Conservation (phyloP, 2,888 invertebrate species). For the Ischnus inquisitorius region DNA sequence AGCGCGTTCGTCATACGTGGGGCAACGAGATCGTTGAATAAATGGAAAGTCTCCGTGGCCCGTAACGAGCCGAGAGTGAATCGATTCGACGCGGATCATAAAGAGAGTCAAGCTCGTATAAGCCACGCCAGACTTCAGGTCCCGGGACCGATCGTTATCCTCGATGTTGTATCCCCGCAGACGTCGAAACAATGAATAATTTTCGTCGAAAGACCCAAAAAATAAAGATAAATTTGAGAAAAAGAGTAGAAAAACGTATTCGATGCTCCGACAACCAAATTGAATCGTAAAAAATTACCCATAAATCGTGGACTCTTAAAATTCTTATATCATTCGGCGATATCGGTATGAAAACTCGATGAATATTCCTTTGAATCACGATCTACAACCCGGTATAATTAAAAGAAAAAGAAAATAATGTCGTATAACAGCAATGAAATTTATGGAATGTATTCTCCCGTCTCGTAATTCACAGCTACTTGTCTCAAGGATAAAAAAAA, state of each 20-base stretch:
- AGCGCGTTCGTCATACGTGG: constrained; percentile 18
- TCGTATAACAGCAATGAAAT: no score
- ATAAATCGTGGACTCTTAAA: not conserved
- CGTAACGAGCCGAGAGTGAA: constrained; percentile 72
- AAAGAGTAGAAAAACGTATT: not conserved
- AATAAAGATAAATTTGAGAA: not conserved
- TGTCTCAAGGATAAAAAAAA: no score
- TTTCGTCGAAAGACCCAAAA: not conserved
- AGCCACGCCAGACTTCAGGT: constrained; percentile 61
- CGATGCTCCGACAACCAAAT: not conserved
- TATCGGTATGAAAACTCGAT: not conserved
- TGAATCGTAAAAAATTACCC: not conserved
- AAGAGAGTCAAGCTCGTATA: constrained; percentile 65
- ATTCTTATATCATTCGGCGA: not conserved
- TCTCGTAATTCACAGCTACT: no score
- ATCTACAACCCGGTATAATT: not conserved
- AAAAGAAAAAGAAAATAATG: not conserved
- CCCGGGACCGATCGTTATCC: constrained; percentile 44
- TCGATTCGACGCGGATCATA: constrained; percentile 72
- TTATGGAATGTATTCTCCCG: no score
- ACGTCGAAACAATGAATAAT: not conserved
- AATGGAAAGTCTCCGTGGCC: constrained; percentile 57
- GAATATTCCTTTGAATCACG: not conserved
- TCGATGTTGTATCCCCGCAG: not conserved
- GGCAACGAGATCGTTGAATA: constrained; percentile 40